Evolutionary conservation across 2,113 vertebrate species (phyloP).

Genomic region (Neogobius melanostomus): DNA sequence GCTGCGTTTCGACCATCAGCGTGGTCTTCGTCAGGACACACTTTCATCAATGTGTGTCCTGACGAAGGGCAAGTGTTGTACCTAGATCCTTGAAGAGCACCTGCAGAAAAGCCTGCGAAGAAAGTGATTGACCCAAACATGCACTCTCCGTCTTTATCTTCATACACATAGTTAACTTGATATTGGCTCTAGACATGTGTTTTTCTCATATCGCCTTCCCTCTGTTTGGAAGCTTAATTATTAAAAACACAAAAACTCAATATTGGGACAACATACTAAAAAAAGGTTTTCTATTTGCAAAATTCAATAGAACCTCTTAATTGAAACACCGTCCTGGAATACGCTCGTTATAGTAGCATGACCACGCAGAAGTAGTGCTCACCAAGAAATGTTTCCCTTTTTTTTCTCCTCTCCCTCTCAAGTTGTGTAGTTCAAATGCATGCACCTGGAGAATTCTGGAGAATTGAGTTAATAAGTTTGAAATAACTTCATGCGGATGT

Average conservation of each 20-base stretch:
- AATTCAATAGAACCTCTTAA: slow-evolving; percentile 52
- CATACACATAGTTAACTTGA: no score
- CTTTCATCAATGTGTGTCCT: no score
- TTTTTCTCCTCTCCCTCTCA: slow-evolving; percentile 25
- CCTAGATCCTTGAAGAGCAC: no score
- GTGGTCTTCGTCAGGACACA: no score
- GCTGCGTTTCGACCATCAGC: no score
- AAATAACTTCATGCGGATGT: slow-evolving; percentile 21
- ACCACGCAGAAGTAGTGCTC: slow-evolving; percentile 41
- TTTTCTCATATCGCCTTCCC: no score
- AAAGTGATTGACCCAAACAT: no score
- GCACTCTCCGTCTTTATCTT: no score
- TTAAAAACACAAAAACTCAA: not conserved
- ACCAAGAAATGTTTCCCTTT: slow-evolving; percentile 23
- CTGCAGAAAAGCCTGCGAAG: no score
- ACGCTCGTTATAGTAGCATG: slow-evolving; percentile 52
- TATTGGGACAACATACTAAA: slow-evolving; percentile 4
- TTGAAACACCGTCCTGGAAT: slow-evolving; percentile 22
- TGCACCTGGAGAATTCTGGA: slow-evolving; percentile 29
- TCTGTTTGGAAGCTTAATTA: no score
- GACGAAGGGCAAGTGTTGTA: no score
- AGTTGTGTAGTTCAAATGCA: slow-evolving; percentile 52
- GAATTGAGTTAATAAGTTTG: not conserved
- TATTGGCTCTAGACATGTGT: no score
- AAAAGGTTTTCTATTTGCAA: slow-evolving; percentile 41